Evolutionary conservation across 2,113 vertebrate species (phyloP), one percentile per base, ranked within the genome.

Genomic region (Xyliphius kryptos): DNA sequence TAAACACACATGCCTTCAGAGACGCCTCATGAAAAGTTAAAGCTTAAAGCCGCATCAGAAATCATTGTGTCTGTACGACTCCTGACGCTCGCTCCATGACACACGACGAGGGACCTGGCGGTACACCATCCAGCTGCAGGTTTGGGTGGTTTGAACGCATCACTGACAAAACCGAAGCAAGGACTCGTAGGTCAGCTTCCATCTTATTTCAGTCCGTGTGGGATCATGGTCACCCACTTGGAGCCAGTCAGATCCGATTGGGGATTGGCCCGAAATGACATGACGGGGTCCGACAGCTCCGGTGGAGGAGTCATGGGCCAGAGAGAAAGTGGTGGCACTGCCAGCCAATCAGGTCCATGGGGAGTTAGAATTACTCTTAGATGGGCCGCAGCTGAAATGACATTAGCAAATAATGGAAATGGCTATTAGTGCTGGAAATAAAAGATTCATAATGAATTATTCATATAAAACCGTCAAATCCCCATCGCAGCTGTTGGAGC

Each of bases 1-100:
- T 92, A 89, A 92, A 90, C 79, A 79, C 83, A 84, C 87, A 81
- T 87, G 80, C 82, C 90, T 91, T 94, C 92, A 93, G 86, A 64
- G 52, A 67, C 65, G 60, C 65, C 52, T 14, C 40, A 56, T 55
- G 51, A 62, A 69, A 62, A 58, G 57, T 38, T 56, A 13, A 43
- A 26, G 22, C 26, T 76, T 76, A 55, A 67, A 63, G 54, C 38
- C 49, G 32, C n/a, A 61, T 51, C 17, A 51, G 54, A 57, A 57
- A 17, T n/a, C 32, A 68, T 40, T 38, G 37, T 26, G 15, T 46
- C 2, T 21, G 1, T 9, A 4, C 11, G 3, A 16, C 15, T 57
- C 17, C 38, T 52, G 15, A 5, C 2, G 38, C 56, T 56, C 55
- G 6, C 36, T 49, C 13, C 43, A 48, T 9, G 32, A 9, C 2